A percentile compares a stretch with the other conserved stretches of the same genome.
phyloP scores from a whole-genome alignment of 2,797 vertebrate genomes.

The Microchirus variegatus region DNA sequence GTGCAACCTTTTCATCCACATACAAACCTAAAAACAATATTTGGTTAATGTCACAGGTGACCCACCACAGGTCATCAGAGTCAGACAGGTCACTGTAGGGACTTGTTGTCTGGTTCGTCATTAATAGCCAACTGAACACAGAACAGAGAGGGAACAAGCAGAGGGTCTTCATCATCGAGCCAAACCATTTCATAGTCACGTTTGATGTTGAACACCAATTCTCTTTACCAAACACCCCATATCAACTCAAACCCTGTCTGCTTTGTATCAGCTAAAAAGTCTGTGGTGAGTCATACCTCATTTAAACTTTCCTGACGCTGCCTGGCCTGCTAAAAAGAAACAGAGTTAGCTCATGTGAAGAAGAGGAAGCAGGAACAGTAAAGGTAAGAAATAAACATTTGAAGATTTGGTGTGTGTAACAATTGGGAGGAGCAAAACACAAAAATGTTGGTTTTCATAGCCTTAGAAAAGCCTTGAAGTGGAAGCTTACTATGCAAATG shows the following conservation, averaged over 20 bases:
- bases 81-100: slow-evolving; percentile 63
- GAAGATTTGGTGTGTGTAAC: background rate
- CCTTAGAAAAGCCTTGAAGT: too few species aligned
- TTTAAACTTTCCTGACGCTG: slow-evolving; percentile 43
- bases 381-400: background rate
- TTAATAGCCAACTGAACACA: slow-evolving; percentile 53
- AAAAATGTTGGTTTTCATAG: too few species aligned
- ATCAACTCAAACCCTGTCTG: slow-evolving; percentile 27
- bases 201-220: too few species aligned
- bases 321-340: slow-evolving; percentile 26
- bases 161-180: too few species aligned
- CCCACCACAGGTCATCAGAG: slow-evolving; percentile 64
- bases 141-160: slow-evolving; percentile 29
- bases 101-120: slow-evolving; percentile 79
- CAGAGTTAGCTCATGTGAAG: slow-evolving; percentile 13
- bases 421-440: too few species aligned
- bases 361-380: background rate
- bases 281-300: slow-evolving; percentile 27
- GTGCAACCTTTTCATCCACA: slow-evolving; percentile 7
- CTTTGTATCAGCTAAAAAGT: slow-evolving; percentile 18
- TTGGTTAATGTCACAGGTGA: slow-evolving; percentile 40
- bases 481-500: too few species aligned
- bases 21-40: background rate
- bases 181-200: too few species aligned
- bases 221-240: background rate